Base-by-base conservation (phyloP, 2,888 invertebrate genomes). In the Cremastinae sp. region DNA sequence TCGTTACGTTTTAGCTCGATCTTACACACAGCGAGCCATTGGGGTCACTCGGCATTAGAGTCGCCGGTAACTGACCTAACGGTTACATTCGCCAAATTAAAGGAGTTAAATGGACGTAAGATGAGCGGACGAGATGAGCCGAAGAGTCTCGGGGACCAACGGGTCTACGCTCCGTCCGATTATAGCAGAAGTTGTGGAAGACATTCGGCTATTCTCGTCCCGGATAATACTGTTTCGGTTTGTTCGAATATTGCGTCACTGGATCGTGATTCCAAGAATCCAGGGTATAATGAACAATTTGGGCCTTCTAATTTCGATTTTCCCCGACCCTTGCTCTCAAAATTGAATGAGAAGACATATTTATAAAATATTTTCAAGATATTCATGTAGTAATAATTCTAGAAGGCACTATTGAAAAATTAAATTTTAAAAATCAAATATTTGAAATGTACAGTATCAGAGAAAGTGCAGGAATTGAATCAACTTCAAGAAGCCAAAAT, bases 61-160 rank as follows among this genome's bases (percentile, higher is more conserved):
- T 85, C 84, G 81, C 83, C 82, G 82, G 83, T 86, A 84, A 85
- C 85, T 84, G 86, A 84, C 83, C 86, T 82, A 86, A 87, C 84
- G 84, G 84, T 85, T 85, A 83, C 82, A 83, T 84, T 79, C 80
- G 84, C 83, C 35, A 86, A 88, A 89, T 87, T 87, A 85, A 86
- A 85, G 82, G 83, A 86, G 85, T 84, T 86, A 83, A 86, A 87
- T 83, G 81, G 83, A 85, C 84, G 80, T 81, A 82, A 85, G 85
- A 87, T 86, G 87, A 87, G 82, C 86, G 71, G 78, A 80, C 78
- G 76, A 78, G 79, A 28, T 28, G 28, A 28, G 28, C 20, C 53
- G 28, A 41, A 61, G 37, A 59, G 18, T 39, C 69, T 70, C 2
- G 28, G 5, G 28, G 77, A 78, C 70, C 62, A 78, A 56, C 65